Evolutionary conservation across 2,113 vertebrate species (phyloP).

Genomic region (Oreotrochilus melanogaster): DNA sequence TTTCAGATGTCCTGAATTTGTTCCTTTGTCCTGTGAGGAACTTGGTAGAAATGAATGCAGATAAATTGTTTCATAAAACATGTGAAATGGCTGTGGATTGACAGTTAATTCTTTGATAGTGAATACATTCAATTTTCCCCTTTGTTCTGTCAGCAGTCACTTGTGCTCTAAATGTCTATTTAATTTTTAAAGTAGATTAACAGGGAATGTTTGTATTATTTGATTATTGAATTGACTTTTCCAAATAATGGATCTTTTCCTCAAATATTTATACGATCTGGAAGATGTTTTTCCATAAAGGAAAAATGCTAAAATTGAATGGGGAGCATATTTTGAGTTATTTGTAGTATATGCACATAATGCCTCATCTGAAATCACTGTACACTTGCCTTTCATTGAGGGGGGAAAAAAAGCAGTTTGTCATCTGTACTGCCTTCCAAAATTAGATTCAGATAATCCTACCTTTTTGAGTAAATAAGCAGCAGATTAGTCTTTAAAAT

Average conservation of each 20-base stretch:
- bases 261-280: constrained; percentile 40
- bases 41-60: constrained; percentile 23
- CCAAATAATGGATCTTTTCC: constrained; percentile 41
- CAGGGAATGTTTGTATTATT: constrained; percentile 9
- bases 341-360: neutral
- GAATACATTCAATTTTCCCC: constrained; percentile 59
- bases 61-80: constrained; percentile 59
- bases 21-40: constrained; percentile 46
- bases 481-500: constrained; percentile 62
- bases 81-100: constrained; percentile 34
- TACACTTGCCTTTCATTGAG: neutral
- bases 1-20: constrained; percentile 43
- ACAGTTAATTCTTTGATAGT: constrained; percentile 47
- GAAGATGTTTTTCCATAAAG: constrained; percentile 32
- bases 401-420: neutral
- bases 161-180: constrained; percentile 52
- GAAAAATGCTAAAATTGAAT: constrained; percentile 1
- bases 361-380: constrained; percentile 1
- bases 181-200: constrained; percentile 65
- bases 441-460: constrained; percentile 60
- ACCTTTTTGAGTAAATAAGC: constrained; percentile 68
- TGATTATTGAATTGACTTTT: constrained; percentile 47
- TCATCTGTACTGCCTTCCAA: constrained; percentile 57
- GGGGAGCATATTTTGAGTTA: constrained; percentile 29
- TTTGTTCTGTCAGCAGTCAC: constrained; percentile 65